These are phyloP conservation scores for Druceiella hillmani DNA, from an alignment of 2,888 invertebrate genomes.

Conservation along the genomic window DNA sequence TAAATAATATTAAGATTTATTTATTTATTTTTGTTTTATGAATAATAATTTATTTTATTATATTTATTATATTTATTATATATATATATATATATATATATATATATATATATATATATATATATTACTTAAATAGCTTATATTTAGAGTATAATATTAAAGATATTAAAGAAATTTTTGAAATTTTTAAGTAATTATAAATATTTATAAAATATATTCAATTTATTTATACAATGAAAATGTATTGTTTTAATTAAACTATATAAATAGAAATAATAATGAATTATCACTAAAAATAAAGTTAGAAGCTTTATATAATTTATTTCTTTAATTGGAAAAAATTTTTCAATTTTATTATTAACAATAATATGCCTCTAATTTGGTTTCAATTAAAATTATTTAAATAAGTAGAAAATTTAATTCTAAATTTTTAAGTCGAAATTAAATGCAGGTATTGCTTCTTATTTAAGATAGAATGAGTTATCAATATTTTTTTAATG, in stretches of 20 bases:
- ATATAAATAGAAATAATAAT: conserved; percentile 44
- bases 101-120: too few relatives aligned
- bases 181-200: conserved; percentile 9
- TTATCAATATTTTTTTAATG: too few relatives aligned
- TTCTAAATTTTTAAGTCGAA: conserved; percentile 2
- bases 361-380: conserved; percentile 48
- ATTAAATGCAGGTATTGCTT: conserved; percentile 31
- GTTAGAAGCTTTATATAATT: conserved; percentile 47
- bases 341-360: conserved; percentile 41
- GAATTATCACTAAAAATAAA: conserved; percentile 40
- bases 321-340: conserved; percentile 46
- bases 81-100: too few relatives aligned
- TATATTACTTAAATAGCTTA: too few relatives aligned
- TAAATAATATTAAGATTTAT: conserved; percentile 48
- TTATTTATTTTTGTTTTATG: conserved; percentile 44
- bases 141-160: too few relatives aligned
- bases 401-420: conserved; percentile 35
- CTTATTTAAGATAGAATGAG: too few relatives aligned
- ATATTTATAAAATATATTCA: conserved; percentile 21
- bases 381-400: conserved; percentile 34
- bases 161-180: conserved; percentile 13
- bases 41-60: conserved; percentile 30
- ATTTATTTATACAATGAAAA: conserved; percentile 48
- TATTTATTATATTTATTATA: conserved; percentile 22
- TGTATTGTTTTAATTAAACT: conserved; percentile 50